These are phyloP conservation scores for Phyllotreta striolata DNA, from an alignment of 2,888 invertebrate species.

Conservation along the genomic window DNA sequence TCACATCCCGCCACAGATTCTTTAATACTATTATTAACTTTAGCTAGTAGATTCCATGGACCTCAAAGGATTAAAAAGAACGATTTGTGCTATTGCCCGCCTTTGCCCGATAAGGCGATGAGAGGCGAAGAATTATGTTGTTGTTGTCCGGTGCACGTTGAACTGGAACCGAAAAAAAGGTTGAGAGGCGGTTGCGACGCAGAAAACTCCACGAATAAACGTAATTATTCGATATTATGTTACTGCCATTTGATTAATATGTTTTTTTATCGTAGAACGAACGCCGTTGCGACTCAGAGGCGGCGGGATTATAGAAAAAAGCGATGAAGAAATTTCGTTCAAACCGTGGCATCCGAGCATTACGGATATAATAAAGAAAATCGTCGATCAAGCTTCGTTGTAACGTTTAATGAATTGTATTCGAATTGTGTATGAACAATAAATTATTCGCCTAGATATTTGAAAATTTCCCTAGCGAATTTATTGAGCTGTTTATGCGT, in stretches of 20 bases:
- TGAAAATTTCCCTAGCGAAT: slow-evolving; percentile 31
- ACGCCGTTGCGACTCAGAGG: slow-evolving; percentile 7
- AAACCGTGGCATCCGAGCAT: slow-evolving; percentile 6
- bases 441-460: slow-evolving; percentile 3
- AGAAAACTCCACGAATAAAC: not conserved
- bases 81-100: slow-evolving; percentile 8
- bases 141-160: slow-evolving; percentile 4
- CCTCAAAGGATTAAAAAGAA: slow-evolving; percentile 1
- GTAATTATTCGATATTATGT: slow-evolving; percentile 1
- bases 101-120: slow-evolving; percentile 7
- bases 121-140: slow-evolving; percentile 4
- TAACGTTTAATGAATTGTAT: slow-evolving; percentile 1
- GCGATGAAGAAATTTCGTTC: not conserved
- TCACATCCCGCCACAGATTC: not conserved
- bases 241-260: not conserved
- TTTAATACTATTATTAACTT: not conserved
- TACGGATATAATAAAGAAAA: slow-evolving; percentile 1
- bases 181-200: slow-evolving; percentile 2
- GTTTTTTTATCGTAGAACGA: not conserved
- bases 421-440: not conserved
- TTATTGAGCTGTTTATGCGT: slow-evolving; percentile 34
- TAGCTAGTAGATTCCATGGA: slow-evolving; percentile 11
- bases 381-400: not conserved
- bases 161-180: slow-evolving; percentile 17
- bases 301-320: slow-evolving; percentile 10